Conservation (phyloP, 2,797 vertebrate species). For the Meda fulgida region DNA sequence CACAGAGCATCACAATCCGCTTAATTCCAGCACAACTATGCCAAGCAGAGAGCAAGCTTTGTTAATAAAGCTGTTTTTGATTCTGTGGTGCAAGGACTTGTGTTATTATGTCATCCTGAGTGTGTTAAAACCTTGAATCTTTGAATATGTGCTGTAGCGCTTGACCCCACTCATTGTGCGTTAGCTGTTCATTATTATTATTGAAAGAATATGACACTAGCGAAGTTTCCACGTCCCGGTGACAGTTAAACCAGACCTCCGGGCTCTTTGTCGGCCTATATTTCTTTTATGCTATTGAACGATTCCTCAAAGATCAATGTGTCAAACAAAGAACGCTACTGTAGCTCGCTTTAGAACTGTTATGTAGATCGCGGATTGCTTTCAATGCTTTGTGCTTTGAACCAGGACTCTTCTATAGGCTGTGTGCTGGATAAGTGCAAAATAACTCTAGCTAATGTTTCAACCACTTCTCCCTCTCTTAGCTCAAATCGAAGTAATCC, state of each 20-base stretch:
- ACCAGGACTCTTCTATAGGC: slow-evolving; percentile 2
- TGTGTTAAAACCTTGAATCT: slow-evolving; percentile 29
- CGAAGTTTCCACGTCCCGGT: slow-evolving; percentile 32
- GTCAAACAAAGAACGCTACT: slow-evolving; percentile 24
- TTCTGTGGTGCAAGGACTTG: slow-evolving; percentile 4
- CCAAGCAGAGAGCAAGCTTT: slow-evolving; percentile 29
- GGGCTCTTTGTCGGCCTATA: slow-evolving; percentile 27
- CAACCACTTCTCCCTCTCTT: slow-evolving; percentile 26
- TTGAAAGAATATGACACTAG: slow-evolving; percentile 24
- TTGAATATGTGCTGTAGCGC: slow-evolving; percentile 10
- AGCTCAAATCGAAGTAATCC: slow-evolving; percentile 95
- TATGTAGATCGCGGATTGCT: background rate
- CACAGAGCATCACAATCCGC: slow-evolving; percentile 37
- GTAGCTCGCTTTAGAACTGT: background rate
- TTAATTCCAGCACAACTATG: slow-evolving; percentile 16
- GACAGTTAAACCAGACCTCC: slow-evolving; percentile 20
- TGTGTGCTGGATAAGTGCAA: background rate
- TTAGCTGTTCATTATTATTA: background rate
- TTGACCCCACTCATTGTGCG: slow-evolving; percentile 11
- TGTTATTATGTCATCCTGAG: slow-evolving; percentile 38
- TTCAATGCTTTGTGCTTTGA: slow-evolving; percentile 12
- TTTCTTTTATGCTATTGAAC: slow-evolving; percentile 22
- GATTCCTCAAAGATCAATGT: slow-evolving; percentile 28
- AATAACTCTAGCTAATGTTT: slow-evolving; percentile 15
- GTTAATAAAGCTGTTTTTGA: slow-evolving; percentile 36